These are phyloP conservation scores for Vireo altiloquus DNA, from an alignment of 2,113 vertebrate genomes.

Conservation along the genomic window DNA sequence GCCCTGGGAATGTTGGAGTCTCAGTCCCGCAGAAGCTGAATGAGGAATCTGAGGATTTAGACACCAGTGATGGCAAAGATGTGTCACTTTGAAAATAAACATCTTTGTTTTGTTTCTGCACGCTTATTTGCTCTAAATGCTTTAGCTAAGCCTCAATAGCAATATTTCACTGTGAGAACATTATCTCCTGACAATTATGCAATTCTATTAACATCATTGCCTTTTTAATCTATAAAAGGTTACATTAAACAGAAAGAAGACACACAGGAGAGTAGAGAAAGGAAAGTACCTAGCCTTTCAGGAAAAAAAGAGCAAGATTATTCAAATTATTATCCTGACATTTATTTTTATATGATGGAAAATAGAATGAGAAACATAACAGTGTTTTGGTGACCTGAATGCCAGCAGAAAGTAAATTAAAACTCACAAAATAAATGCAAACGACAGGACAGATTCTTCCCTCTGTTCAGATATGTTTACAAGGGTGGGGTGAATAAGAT, in stretches of 20 bases:
- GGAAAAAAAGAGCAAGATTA: background rate
- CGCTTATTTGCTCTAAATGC: slow-evolving; percentile 50
- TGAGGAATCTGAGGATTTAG: background rate
- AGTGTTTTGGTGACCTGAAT: slow-evolving; percentile 24
- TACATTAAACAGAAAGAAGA: slow-evolving; percentile 56
- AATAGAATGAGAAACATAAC: slow-evolving; percentile 30
- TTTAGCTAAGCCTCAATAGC: slow-evolving; percentile 43
- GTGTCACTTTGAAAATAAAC: slow-evolving; percentile 56
- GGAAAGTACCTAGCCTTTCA: slow-evolving; percentile 17
- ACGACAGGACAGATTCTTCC: background rate
- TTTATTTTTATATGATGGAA: slow-evolving; percentile 43
- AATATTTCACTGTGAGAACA: slow-evolving; percentile 56
- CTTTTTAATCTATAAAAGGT: slow-evolving; percentile 67
- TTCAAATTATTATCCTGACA: slow-evolving; percentile 33
- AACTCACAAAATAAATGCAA: slow-evolving; percentile 29
- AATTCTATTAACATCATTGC: slow-evolving; percentile 69
- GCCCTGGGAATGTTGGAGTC: background rate
- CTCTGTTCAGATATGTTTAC: background rate
- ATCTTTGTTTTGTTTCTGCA: slow-evolving; percentile 63
- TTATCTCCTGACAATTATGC: slow-evolving; percentile 68
- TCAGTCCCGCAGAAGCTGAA: background rate
- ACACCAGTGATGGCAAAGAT: background rate
- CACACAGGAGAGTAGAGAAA: slow-evolving; percentile 15
- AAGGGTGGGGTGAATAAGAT: background rate
- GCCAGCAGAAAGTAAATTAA: slow-evolving; percentile 29